These are phyloP conservation scores for Papilio elwesi DNA, from an alignment of 2,888 invertebrate genomes.

Conservation along the genomic window DNA sequence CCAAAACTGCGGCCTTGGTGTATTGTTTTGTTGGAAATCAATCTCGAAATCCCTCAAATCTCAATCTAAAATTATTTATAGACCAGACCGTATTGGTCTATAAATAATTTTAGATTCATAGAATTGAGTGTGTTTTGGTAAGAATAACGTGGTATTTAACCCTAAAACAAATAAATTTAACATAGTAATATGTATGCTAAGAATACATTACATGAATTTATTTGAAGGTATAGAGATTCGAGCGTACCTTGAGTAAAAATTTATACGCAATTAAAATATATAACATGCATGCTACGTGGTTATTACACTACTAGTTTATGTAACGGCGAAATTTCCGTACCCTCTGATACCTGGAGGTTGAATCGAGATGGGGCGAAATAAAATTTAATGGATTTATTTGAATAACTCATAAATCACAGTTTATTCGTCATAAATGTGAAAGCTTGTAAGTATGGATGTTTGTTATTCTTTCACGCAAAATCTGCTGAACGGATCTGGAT, in stretches of 20 bases:
- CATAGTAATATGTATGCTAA: constrained; percentile 13
- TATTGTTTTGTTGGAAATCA: too few species aligned
- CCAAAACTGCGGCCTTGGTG: too few species aligned
- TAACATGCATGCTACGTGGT: background rate
- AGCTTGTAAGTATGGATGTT: too few species aligned
- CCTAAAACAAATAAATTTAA: background rate
- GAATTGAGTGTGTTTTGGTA: too few species aligned
- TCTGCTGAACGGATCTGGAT: too few species aligned
- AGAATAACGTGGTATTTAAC: background rate
- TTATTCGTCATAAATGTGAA: too few species aligned
- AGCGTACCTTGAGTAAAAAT: constrained; percentile 23
- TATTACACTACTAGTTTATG: constrained; percentile 23
- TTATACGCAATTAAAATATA: constrained; percentile 34
- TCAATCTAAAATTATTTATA: too few species aligned
- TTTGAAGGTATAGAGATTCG: background rate
- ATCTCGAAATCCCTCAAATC: too few species aligned
- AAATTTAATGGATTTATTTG: background rate
- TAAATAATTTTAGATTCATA: too few species aligned
- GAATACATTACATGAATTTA: constrained; percentile 17
- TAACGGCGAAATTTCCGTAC: constrained; percentile 20
- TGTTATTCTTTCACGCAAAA: too few species aligned
- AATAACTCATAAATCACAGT: too few species aligned
- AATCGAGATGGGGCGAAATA: background rate
- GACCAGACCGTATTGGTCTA: too few species aligned
- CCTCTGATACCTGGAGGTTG: background rate